A percentile compares a stretch with the other conserved stretches of the same genome.
phyloP scores from a whole-genome alignment of 2,888 invertebrate species.

The Troides helena region DNA sequence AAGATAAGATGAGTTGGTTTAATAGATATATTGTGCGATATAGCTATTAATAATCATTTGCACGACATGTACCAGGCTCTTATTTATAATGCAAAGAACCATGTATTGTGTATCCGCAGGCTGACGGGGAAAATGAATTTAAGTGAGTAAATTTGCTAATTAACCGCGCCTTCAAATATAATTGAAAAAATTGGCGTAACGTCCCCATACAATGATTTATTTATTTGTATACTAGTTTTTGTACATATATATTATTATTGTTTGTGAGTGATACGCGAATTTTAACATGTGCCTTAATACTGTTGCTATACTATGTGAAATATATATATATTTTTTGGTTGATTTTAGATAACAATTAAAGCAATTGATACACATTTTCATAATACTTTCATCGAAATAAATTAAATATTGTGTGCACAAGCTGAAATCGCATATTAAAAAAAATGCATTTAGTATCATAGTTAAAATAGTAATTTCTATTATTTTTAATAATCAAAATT shows the following conservation, averaged over 20 bases:
- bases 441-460: background rate
- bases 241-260: constrained; percentile 57
- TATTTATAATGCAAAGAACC: too few species aligned
- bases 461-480: background rate
- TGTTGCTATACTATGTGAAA: constrained; percentile 35
- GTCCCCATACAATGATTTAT: constrained; percentile 40
- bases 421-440: background rate
- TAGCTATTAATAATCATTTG: too few species aligned
- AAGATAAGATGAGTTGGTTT: too few species aligned
- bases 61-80: too few species aligned
- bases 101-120: too few species aligned
- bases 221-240: constrained; percentile 52
- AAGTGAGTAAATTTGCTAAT: too few species aligned
- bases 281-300: constrained; percentile 62
- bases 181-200: constrained; percentile 9
- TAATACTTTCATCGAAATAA: background rate
- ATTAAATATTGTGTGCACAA: background rate
- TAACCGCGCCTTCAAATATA: background rate
- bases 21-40: too few species aligned
- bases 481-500: constrained; percentile 1
- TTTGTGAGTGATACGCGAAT: constrained; percentile 54
- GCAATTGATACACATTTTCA: background rate
- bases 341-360: background rate
- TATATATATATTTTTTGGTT: background rate
- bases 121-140: too few species aligned